A percentile compares a stretch with the other conserved stretches of the same genome.
phyloP scores from a whole-genome alignment of 2,888 invertebrate genomes.

The Philhelius pedissequus region DNA sequence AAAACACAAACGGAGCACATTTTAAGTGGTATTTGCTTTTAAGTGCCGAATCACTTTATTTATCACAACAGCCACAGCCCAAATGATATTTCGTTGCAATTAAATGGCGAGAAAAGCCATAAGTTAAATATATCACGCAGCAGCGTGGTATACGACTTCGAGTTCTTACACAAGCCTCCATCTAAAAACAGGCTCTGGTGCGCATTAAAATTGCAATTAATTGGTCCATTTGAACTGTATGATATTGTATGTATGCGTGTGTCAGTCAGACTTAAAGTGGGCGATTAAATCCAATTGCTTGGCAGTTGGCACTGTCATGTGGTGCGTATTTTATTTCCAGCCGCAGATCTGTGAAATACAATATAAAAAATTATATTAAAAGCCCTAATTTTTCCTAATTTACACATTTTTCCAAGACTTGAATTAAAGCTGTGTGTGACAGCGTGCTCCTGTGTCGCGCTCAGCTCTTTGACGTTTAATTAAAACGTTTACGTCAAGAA shows the following conservation, averaged over 20 bases:
- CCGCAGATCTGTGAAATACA: not conserved
- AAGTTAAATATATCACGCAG: slow-evolving; percentile 28
- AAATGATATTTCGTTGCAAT: slow-evolving; percentile 9
- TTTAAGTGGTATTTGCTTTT: slow-evolving; percentile 10
- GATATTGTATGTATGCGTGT: not conserved
- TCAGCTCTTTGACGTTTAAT: slow-evolving; percentile 28
- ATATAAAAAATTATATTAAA: not conserved
- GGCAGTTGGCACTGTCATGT: not conserved
- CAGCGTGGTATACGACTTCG: not conserved
- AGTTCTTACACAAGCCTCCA: slow-evolving; percentile 48
- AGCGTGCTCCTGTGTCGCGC: not conserved
- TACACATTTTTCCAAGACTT: not conserved
- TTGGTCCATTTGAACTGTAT: slow-evolving; percentile 29
- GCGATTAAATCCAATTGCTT: slow-evolving; percentile 48
- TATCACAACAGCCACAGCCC: slow-evolving; percentile 30
- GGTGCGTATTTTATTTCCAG: not conserved
- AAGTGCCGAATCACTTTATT: slow-evolving; percentile 50
- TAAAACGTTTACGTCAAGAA: slow-evolving; percentile 38
- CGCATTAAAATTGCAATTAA: slow-evolving; percentile 51
- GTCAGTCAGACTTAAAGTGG: slow-evolving; percentile 41
- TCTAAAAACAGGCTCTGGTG: slow-evolving; percentile 12
- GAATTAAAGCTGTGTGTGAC: not conserved
- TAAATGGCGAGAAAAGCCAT: slow-evolving; percentile 36
- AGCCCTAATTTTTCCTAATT: slow-evolving; percentile 20
- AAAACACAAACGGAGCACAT: slow-evolving; percentile 9